Conservation (phyloP, 2,797 vertebrate species). For the Hyperoplus lanceolatus region DNA sequence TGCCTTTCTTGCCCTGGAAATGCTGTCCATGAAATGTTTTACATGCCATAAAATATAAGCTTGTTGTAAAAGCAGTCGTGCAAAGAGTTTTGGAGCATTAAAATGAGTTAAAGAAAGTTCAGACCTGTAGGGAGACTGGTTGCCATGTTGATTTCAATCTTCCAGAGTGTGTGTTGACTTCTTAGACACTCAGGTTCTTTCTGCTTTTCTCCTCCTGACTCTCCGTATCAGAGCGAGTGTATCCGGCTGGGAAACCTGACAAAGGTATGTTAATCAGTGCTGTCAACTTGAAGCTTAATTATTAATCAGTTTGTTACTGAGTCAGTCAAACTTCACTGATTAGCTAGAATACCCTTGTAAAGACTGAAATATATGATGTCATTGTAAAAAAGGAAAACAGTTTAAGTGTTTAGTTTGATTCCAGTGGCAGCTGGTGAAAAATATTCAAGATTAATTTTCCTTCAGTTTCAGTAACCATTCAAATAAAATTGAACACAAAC, state of each 20-base stretch:
- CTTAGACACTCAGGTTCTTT: not conserved
- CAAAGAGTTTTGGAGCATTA: not conserved
- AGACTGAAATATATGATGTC: not conserved
- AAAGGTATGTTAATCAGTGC: constrained; percentile 21
- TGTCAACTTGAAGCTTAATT: constrained; percentile 65
- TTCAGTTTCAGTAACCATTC: no score
- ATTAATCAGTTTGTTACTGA: constrained; percentile 72
- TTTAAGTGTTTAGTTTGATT: not conserved
- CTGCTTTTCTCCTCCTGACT: not conserved
- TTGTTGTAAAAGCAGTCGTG: not conserved
- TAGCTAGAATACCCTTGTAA: constrained; percentile 2
- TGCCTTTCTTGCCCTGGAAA: not conserved
- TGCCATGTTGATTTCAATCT: constrained; percentile 47
- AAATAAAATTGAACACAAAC: no score
- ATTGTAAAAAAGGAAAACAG: not conserved
- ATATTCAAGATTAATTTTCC: no score
- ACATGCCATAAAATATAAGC: not conserved
- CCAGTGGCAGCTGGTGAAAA: no score
- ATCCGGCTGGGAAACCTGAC: constrained; percentile 6
- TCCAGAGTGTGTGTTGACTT: not conserved
- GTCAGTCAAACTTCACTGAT: constrained; percentile 53
- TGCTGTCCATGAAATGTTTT: not conserved
- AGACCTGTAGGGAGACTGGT: constrained; percentile 52
- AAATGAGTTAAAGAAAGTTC: constrained; percentile 12
- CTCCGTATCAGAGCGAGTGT: constrained; percentile 5